These are phyloP conservation scores for Drosophila leonis DNA, from an alignment of 2,888 invertebrate genomes.

Conservation along the genomic window DNA sequence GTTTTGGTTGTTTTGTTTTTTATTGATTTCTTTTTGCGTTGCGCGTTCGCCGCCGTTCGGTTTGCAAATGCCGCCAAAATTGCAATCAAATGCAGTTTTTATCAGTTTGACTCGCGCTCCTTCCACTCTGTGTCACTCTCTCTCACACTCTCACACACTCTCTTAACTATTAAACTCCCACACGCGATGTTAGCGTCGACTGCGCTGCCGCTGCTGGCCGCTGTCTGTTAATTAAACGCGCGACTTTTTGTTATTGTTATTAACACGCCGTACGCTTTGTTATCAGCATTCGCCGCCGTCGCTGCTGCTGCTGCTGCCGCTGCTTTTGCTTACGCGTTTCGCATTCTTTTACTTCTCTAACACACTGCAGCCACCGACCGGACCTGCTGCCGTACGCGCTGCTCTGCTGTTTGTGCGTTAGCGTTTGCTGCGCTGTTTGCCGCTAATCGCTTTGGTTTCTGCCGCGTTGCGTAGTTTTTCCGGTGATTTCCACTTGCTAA, in stretches of 20 bases:
- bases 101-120: conserved; percentile 45
- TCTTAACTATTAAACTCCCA: conserved; percentile 54
- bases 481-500: conserved; percentile 81
- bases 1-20: conserved; percentile 60
- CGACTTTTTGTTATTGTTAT: conserved; percentile 74
- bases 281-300: conserved; percentile 66
- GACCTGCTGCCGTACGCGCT: conserved; percentile 30
- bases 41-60: conserved; percentile 68
- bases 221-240: conserved; percentile 72
- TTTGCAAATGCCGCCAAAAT: conserved; percentile 78
- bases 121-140: conserved; percentile 11
- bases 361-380: conserved; percentile 37
- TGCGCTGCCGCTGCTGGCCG: conserved; percentile 53
- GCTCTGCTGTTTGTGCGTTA: conserved; percentile 38
- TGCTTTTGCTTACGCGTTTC: conserved; percentile 37
- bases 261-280: conserved; percentile 73
- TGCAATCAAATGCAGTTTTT: conserved; percentile 79
- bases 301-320: conserved; percentile 26
- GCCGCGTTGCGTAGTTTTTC: conserved; percentile 81
- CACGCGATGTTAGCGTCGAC: conserved; percentile 51
- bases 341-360: conserved; percentile 50
- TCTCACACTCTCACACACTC: conserved; percentile 6
- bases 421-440: conserved; percentile 43
- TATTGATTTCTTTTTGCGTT: conserved; percentile 74
- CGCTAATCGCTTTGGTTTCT: conserved; percentile 46